phyloP scores from a whole-genome alignment of 2,113 vertebrate genomes.

The Toxostoma redivivum region DNA sequence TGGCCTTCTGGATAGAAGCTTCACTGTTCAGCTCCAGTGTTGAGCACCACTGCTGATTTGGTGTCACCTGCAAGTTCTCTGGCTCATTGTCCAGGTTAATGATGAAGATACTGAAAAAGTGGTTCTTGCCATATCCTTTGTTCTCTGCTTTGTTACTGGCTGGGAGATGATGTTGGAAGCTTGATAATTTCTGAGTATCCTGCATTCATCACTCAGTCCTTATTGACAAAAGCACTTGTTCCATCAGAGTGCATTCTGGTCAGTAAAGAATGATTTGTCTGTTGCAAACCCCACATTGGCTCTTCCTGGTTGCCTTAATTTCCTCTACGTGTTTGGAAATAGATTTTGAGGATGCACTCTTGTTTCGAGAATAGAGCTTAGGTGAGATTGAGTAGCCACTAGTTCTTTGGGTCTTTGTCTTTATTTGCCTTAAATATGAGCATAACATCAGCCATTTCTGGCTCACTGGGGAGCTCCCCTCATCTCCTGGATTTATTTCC shows the following conservation, averaged over 20 bases:
- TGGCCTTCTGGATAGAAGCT: background rate
- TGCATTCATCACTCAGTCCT: background rate
- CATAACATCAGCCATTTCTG: background rate
- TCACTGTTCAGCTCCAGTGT: background rate
- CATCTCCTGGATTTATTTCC: background rate
- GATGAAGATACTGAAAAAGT: background rate
- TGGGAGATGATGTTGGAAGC: background rate
- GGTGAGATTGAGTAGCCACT: background rate
- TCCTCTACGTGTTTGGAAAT: background rate
- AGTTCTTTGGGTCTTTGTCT: background rate
- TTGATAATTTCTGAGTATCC: background rate
- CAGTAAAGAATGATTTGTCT: background rate
- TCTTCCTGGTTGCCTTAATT: background rate
- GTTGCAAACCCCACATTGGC: background rate
- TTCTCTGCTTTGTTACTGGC: background rate
- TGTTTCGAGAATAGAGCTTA: background rate
- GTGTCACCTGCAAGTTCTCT: background rate
- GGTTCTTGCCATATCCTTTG: fast-evolving
- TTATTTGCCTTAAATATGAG: background rate
- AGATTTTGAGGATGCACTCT: background rate
- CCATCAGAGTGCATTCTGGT: background rate
- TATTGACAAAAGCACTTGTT: background rate
- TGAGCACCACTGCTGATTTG: background rate
- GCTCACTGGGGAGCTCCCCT: background rate
- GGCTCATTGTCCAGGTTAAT: background rate